Base-by-base conservation (phyloP, 92 coral and sea anemone genomes). In the Nematostella vectensis region DNA sequence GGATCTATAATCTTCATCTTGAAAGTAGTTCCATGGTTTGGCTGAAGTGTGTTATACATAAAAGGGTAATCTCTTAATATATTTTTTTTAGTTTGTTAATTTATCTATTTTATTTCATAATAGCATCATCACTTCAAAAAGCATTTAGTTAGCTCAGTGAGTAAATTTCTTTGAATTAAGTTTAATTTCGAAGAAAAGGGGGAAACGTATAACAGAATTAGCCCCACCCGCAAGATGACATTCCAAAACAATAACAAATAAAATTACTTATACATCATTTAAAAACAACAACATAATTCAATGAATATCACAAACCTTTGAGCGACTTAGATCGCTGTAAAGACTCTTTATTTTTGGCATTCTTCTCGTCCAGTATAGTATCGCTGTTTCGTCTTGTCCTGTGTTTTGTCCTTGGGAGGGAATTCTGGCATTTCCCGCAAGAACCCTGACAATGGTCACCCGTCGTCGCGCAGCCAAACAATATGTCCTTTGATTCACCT, bases 1-100 rank as follows among this genome's bases (percentile, higher is more conserved):
- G 0, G 74, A 55, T 48, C 62, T 58, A 26, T 80, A 85, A 19
- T 85, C 95, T 24, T 50, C 37, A 48, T 85, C 88, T 36, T 85
- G 83, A 31, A 71, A 66, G 29, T 55, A 55, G 9, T 55, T 47
- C 72, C 72, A 66, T 26, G 72, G 44, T 55, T 66, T 66, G 23
- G 43, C 72, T 66, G 55, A 0, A 22, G 51, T 9, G 18, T 33
- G 40, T n/a, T n/a, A n/a, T n/a, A n/a, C n/a, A n/a, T n/a, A n/a
- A n/a, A n/a, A n/a, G n/a, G n/a, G n/a, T n/a, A n/a, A n/a, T n/a
- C n/a, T n/a, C n/a, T n/a, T n/a, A n/a, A n/a, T n/a, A n/a, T n/a
- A n/a, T n/a, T n/a, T n/a, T n/a, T n/a, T n/a, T n/a, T n/a, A n/a
- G n/a, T n/a, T n/a, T n/a, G n/a, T n/a, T n/a, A n/a, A n/a, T n/a